These are phyloP conservation scores for Echeneis naucrates DNA, from an alignment of 2,797 vertebrate species.

Conservation along the genomic window DNA sequence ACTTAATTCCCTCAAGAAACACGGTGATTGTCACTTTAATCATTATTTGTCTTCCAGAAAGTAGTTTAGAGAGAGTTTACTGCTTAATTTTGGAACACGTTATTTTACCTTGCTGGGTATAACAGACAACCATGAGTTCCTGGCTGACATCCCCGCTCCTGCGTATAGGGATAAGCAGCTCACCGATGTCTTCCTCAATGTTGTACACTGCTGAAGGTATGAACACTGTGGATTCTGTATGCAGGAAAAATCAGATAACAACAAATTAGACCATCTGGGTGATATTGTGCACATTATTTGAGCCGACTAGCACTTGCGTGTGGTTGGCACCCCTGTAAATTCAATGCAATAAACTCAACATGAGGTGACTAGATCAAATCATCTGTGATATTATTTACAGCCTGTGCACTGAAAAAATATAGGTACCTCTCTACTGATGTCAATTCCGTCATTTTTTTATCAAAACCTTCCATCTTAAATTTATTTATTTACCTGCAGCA, in stretches of 20 bases:
- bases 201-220: constrained; percentile 89
- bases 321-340: constrained; percentile 6
- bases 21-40: background rate
- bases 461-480: constrained; percentile 35
- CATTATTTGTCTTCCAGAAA: background rate
- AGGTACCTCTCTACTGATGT: constrained; percentile 20
- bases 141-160: constrained; percentile 92
- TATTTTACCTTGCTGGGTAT: constrained; percentile 91
- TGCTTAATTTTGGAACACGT: background rate
- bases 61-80: background rate
- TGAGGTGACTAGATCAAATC: constrained; percentile 39
- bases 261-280: constrained; percentile 10
- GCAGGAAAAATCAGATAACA: constrained; percentile 30
- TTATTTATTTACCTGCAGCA: constrained; percentile 35
- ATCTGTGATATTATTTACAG: constrained; percentile 31
- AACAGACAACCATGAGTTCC: constrained; percentile 96
- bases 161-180: constrained; percentile 91
- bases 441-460: constrained; percentile 53
- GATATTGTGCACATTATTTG: background rate
- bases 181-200: constrained; percentile 92
- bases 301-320: background rate
- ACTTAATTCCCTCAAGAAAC: background rate
- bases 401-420: constrained; percentile 33
- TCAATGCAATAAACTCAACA: constrained; percentile 13
- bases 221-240: constrained; percentile 92